A percentile compares a stretch with the other conserved stretches of the same genome.
Conservation (phyloP, 2,113 vertebrate species). For the Elaphurus davidianus region DNA sequence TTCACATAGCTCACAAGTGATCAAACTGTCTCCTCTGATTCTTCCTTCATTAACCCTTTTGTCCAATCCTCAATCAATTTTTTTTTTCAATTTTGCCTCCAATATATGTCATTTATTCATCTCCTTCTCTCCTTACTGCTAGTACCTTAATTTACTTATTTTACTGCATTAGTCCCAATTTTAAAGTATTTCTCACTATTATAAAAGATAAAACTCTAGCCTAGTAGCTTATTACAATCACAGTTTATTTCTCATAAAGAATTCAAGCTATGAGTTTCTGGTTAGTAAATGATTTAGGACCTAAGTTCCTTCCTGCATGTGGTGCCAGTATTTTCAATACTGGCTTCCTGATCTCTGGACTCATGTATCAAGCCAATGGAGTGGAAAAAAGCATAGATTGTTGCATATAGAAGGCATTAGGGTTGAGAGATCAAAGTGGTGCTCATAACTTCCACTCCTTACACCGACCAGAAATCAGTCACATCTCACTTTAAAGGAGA, state of each 20-base stretch:
- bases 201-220: background rate
- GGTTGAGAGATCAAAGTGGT: background rate
- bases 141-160: background rate
- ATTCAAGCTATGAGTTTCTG: background rate
- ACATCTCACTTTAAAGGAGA: background rate
- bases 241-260: background rate
- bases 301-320: background rate
- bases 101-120: background rate
- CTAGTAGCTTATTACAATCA: background rate
- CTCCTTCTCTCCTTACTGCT: background rate
- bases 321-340: background rate
- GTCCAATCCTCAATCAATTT: background rate
- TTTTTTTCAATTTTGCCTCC: background rate
- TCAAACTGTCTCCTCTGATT: background rate
- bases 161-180: background rate
- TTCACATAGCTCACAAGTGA: background rate
- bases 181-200: background rate
- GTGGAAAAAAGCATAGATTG: background rate
- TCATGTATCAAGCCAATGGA: background rate
- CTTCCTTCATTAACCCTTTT: background rate
- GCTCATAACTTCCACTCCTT: background rate
- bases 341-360: background rate
- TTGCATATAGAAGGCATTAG: background rate
- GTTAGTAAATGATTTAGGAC: background rate
- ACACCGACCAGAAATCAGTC: background rate